These are phyloP conservation scores for Spinibarbus caldwelli DNA, from an alignment of 2,797 vertebrate species.

Conservation along the genomic window DNA sequence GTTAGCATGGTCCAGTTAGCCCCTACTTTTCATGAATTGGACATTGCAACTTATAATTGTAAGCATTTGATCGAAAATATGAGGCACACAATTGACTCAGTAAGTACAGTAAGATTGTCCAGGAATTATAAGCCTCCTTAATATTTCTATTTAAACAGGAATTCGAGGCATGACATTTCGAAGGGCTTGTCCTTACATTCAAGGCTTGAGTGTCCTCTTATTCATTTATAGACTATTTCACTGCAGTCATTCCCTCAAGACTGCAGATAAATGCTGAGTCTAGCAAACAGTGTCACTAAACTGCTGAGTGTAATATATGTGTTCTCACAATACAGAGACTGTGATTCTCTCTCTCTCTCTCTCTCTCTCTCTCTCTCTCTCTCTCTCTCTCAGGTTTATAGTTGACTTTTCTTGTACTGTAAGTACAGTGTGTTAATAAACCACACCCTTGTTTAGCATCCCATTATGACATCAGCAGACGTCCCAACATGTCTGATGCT, in stretches of 20 bases:
- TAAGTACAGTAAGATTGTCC: neutral
- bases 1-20: neutral
- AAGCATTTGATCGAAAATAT: neutral
- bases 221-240: conserved; percentile 1
- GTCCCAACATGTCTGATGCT: conserved; percentile 55
- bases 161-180: neutral
- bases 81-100: neutral
- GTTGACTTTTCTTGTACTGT: conserved; percentile 5
- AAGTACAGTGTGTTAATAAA: conserved; percentile 15
- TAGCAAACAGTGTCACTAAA: conserved; percentile 37
- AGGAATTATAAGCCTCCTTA: neutral
- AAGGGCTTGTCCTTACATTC: neutral
- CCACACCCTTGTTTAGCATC: conserved; percentile 9
- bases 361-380: conserved; percentile 8
- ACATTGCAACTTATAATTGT: neutral
- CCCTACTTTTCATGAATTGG: neutral
- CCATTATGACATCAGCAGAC: conserved; percentile 43
- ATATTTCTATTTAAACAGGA: neutral
- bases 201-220: conserved; percentile 7
- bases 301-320: conserved; percentile 36
- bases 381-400: neutral
- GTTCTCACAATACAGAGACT: neutral
- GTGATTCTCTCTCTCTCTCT: neutral
- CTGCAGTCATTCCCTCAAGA: conserved; percentile 23
- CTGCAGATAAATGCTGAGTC: conserved; percentile 58